phyloP scores from a whole-genome alignment of 1,140 invertebrate species.

The Lucilia sericata region DNA sequence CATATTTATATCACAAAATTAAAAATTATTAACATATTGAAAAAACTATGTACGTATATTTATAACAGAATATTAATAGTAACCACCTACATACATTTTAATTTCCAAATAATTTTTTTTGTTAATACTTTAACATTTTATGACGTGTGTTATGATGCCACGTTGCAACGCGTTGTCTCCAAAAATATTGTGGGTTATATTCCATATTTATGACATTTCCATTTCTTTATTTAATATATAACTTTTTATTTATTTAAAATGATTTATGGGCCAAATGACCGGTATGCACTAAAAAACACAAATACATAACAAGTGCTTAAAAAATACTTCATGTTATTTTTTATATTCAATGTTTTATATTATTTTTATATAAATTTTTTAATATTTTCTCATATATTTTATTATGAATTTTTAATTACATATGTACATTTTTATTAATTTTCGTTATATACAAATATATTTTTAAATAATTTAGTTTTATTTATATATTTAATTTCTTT shows the following conservation, averaged over 20 bases:
- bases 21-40: too few relatives aligned
- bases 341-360: background rate
- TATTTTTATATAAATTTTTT: background rate
- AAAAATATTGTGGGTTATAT: background rate
- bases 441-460: too few relatives aligned
- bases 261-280: background rate
- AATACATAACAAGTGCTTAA: background rate
- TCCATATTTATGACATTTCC: background rate
- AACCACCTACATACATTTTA: too few relatives aligned
- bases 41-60: too few relatives aligned
- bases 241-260: background rate
- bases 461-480: background rate
- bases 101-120: too few relatives aligned
- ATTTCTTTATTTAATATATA: background rate
- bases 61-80: too few relatives aligned
- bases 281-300: background rate
- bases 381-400: background rate
- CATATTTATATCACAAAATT: too few relatives aligned
- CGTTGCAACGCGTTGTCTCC: too few relatives aligned
- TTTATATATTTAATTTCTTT: background rate
- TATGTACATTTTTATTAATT: slow-evolving; percentile 7
- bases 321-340: background rate
- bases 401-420: background rate
- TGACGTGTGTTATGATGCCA: background rate
- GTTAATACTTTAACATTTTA: background rate